Evolutionary conservation across 2,113 vertebrate species (phyloP).

Genomic region (Neodontobutis hainanensis): DNA sequence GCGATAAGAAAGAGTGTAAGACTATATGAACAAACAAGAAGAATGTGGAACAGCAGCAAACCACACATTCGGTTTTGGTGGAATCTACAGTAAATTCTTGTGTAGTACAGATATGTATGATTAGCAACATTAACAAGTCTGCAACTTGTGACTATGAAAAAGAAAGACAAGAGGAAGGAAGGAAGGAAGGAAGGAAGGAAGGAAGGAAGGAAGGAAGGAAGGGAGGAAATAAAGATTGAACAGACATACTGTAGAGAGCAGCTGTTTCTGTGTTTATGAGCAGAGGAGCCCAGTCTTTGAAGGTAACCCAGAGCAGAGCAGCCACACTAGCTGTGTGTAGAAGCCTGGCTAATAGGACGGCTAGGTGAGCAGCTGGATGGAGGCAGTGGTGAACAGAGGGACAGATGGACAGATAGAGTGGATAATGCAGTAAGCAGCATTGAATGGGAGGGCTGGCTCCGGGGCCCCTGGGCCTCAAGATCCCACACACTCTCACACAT

Average conservation of each 20-base stretch:
- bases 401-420: conserved; percentile 82
- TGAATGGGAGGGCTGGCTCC: conserved; percentile 71
- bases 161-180: conserved; percentile 52
- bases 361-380: conserved; percentile 81
- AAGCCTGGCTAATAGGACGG: conserved; percentile 77
- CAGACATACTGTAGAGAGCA: conserved; percentile 78
- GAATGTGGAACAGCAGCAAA: conserved; percentile 63
- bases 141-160: conserved; percentile 79
- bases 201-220: conserved; percentile 41
- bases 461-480: conserved; percentile 60
- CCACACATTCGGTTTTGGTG: conserved; percentile 76
- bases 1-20: conserved; percentile 60
- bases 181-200: conserved; percentile 12
- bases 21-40: conserved; percentile 64
- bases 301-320: conserved; percentile 77
- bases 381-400: conserved; percentile 76
- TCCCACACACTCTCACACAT: conserved; percentile 36
- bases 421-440: conserved; percentile 75
- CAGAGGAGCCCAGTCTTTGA: conserved; percentile 74
- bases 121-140: conserved; percentile 74
- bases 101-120: conserved; percentile 72
- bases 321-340: conserved; percentile 60
- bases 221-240: conserved; percentile 54
- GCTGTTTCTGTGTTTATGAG: conserved; percentile 78
- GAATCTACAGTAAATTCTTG: conserved; percentile 68